A percentile compares a stretch with the other conserved stretches of the same genome.
phyloP scores from a whole-genome alignment of 2,797 vertebrate genomes.

The Siniperca scherzeri region DNA sequence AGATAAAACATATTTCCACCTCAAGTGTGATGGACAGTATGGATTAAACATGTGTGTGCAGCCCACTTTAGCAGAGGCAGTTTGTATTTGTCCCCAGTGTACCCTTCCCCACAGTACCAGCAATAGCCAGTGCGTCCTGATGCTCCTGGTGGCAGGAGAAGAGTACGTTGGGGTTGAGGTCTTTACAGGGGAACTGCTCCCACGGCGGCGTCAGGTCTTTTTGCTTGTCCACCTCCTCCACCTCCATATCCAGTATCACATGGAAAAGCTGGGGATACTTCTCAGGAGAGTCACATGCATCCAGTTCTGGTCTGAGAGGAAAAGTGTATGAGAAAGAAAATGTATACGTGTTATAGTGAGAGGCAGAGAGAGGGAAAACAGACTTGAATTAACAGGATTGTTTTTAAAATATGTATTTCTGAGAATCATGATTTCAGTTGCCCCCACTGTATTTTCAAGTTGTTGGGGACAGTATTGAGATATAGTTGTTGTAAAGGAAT shows the following conservation, averaged over 20 bases:
- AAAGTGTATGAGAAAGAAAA: not conserved
- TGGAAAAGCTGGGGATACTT: constrained; percentile 99
- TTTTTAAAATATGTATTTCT: not conserved
- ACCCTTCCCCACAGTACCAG: constrained; percentile 84
- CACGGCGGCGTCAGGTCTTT: constrained; percentile 96
- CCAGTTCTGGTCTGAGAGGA: constrained; percentile 91
- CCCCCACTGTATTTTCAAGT: not conserved
- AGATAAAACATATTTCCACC: not conserved
- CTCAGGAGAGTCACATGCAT: constrained; percentile 96
- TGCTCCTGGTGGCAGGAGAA: constrained; percentile 98
- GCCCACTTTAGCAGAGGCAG: not conserved
- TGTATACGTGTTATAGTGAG: not conserved
- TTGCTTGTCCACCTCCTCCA: constrained; percentile 93
- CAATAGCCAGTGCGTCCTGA: constrained; percentile 92
- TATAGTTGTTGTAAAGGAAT: not conserved
- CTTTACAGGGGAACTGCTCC: constrained; percentile 97
- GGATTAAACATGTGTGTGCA: not conserved
- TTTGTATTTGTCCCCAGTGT: constrained; percentile 7
- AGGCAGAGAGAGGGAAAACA: not conserved
- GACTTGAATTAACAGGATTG: not conserved
- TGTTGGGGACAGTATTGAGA: not conserved
- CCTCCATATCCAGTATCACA: constrained; percentile 93
- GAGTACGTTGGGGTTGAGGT: constrained; percentile 93
- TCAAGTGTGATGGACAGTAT: not conserved
- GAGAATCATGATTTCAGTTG: not conserved